Percentiles rank a stretch among this genome's conserved stretches.
These are phyloP conservation scores for Corydoras maculifer DNA, from an alignment of 2,113 vertebrate genomes.

Conservation along the genomic window DNA sequence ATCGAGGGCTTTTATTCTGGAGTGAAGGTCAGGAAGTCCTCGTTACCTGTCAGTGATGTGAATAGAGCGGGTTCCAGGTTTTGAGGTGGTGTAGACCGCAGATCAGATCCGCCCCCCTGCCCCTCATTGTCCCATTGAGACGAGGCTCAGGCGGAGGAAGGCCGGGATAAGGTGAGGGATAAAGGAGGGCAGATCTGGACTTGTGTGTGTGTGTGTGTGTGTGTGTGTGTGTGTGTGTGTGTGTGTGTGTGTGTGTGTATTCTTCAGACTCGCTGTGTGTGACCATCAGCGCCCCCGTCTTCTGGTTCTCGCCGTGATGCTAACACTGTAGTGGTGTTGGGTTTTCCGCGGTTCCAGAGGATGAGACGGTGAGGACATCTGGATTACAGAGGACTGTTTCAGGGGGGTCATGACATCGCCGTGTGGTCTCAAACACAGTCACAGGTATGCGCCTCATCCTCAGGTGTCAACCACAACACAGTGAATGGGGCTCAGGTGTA, in stretches of 20 bases:
- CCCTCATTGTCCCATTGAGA: background rate
- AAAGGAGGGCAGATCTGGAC: slow-evolving; percentile 55
- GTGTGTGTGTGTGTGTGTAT: slow-evolving; percentile 34
- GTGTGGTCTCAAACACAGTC: slow-evolving; percentile 54
- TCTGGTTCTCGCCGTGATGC: too few relatives aligned
- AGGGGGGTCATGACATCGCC: slow-evolving; percentile 55
- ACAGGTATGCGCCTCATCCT: slow-evolving; percentile 62
- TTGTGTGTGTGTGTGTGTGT: slow-evolving; percentile 56
- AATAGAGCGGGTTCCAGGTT: too few relatives aligned
- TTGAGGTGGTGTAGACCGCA: too few relatives aligned
- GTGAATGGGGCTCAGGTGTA: slow-evolving; percentile 26
- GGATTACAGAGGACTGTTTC: slow-evolving; percentile 42
- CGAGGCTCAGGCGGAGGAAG: background rate
- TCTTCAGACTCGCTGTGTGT: too few relatives aligned
- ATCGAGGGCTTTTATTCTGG: too few relatives aligned
- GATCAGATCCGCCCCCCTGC: too few relatives aligned
- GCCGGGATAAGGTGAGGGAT: slow-evolving; percentile 1
- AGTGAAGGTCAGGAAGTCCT: too few relatives aligned
- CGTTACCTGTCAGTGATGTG: too few relatives aligned
- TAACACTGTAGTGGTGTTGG: too few relatives aligned
- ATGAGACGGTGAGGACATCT: slow-evolving; percentile 49
- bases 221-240: too few relatives aligned
- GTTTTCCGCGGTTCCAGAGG: slow-evolving; percentile 14
- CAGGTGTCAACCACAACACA: slow-evolving; percentile 65
- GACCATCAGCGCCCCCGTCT: too few relatives aligned